Conservation (phyloP, 2,888 invertebrate genomes). For the Noctua janthe region DNA sequence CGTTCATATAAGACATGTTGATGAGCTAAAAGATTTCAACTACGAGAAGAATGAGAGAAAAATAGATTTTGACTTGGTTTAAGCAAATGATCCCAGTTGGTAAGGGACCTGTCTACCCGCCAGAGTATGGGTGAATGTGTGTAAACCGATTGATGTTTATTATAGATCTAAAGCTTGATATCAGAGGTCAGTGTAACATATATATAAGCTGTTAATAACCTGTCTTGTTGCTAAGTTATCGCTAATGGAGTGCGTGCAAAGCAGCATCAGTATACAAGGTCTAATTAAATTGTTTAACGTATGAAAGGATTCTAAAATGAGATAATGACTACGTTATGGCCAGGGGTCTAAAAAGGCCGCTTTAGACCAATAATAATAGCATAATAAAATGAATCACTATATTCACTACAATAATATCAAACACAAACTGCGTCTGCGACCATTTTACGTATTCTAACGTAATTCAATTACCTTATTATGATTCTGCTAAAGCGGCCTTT, state of each 20-base stretch:
- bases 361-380: no score
- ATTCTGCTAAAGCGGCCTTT: no score
- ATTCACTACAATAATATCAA: not conserved
- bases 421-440: not conserved
- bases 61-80: no score
- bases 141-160: not conserved
- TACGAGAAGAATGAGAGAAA: no score
- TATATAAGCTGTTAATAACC: not conserved
- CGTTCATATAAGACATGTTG: no score
- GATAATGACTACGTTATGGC: not conserved
- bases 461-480: no score
- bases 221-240: not conserved
- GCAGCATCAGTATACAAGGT: not conserved
- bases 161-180: not conserved
- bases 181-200: slow-evolving; percentile 19
- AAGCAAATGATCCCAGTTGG: no score
- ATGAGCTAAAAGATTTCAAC: no score
- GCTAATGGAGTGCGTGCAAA: not conserved
- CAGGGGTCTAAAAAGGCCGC: not conserved
- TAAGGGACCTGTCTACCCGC: no score
- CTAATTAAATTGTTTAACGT: not conserved
- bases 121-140: not conserved
- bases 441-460: not conserved
- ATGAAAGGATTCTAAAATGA: not conserved
- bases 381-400: no score